Evolutionary conservation across 2,888 invertebrate species (phyloP).

Genomic region (Acanthoscelides obtectus): DNA sequence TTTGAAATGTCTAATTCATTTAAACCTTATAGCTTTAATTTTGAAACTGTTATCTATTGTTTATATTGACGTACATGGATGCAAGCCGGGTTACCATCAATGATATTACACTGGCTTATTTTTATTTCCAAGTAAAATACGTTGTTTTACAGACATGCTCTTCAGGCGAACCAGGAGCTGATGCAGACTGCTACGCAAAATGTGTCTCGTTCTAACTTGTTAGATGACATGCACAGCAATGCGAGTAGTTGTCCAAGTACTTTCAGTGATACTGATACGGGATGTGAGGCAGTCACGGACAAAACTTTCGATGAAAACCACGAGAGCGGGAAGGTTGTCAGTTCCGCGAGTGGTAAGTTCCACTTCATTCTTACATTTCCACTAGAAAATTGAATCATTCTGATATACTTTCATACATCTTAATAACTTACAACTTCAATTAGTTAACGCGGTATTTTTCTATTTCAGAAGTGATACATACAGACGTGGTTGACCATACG

Average conservation of each 20-base stretch:
- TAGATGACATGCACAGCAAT: conserved; percentile 48
- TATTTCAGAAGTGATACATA: background rate
- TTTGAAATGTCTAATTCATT: too few species aligned
- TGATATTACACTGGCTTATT: too few species aligned
- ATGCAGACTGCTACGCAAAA: conserved; percentile 40
- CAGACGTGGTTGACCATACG: conserved; percentile 10
- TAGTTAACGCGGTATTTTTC: background rate
- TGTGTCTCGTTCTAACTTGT: conserved; percentile 42
- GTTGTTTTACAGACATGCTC: conserved; percentile 33
- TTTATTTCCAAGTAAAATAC: too few species aligned
- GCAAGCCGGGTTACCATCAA: too few species aligned
- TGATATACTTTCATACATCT: too few species aligned
- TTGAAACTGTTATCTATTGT: too few species aligned
- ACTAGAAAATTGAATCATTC: too few species aligned
- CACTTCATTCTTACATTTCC: too few species aligned
- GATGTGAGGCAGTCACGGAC: conserved; percentile 45
- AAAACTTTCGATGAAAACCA: conserved; percentile 47
- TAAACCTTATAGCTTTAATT: too few species aligned
- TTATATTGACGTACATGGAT: too few species aligned
- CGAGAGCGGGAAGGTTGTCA: conserved; percentile 41
- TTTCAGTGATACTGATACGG: conserved; percentile 44
- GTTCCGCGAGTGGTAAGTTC: background rate
- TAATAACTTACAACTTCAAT: background rate
- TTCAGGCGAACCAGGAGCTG: conserved; percentile 42
- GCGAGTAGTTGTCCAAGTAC: conserved; percentile 51